phyloP scores from a whole-genome alignment of 2,888 invertebrate genomes.

The Cerastis rubricosa region DNA sequence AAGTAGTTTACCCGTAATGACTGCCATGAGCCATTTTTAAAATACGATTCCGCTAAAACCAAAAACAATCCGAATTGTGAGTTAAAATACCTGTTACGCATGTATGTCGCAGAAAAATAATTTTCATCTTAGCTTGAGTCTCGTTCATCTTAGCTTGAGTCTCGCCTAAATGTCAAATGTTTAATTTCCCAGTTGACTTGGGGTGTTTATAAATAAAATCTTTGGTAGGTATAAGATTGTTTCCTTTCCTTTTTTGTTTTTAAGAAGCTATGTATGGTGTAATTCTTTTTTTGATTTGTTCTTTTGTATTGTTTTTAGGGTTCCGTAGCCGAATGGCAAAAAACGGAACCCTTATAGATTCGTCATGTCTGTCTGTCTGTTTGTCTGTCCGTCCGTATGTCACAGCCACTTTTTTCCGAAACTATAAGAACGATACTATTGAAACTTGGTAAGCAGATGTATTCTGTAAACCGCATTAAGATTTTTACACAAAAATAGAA shows the following conservation, averaged over 20 bases:
- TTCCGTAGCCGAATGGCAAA: too few species aligned
- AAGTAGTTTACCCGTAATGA: too few species aligned
- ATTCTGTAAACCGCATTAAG: too few species aligned
- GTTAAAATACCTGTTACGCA: background rate
- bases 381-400: too few species aligned
- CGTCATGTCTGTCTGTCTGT: too few species aligned
- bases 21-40: too few species aligned
- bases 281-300: background rate
- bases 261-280: background rate
- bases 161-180: background rate
- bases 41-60: background rate
- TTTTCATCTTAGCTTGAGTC: background rate
- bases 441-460: too few species aligned
- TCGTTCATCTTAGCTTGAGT: background rate
- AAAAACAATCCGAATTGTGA: background rate
- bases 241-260: background rate
- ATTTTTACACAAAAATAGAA: too few species aligned
- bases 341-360: too few species aligned
- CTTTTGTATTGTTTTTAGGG: too few species aligned
- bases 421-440: too few species aligned
- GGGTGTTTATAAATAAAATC: constrained; percentile 10
- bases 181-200: constrained; percentile 44
- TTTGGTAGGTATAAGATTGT: constrained; percentile 4
- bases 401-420: too few species aligned
- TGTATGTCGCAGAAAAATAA: background rate